Evolutionary conservation across 2,888 invertebrate genomes (phyloP), one percentile per base, ranked within the genome.

Genomic region (Lissonota sp.): DNA sequence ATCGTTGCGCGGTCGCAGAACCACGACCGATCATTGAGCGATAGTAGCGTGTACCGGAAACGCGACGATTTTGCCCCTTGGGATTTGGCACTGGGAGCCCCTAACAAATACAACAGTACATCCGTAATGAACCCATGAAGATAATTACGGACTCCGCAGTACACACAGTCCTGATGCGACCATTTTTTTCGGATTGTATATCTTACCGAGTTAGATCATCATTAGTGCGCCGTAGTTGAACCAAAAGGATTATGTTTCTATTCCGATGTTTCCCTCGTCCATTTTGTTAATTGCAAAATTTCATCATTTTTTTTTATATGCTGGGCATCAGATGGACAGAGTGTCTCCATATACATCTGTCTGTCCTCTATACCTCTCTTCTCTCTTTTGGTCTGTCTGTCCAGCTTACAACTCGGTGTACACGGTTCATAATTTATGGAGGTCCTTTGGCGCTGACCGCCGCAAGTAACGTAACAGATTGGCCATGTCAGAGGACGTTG

Each of bases 401-500:
- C 49, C 51, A 57, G 14, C 58, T 80, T n/a, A n/a, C n/a, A n/a
- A n/a, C 70, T 67, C 55, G 75, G 51, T 44, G 72, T 67, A 42
- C 64, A 44, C 12, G 40, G 70, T 75, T 82, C 77, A 84, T 85
- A 85, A 85, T 85, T 85, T 83, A 85, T 85, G 84, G 84, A 80
- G 78, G 77, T 84, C 66, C 73, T 64, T 70, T 26, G 26, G 78
- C 64, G 76, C 80, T 84, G 67, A 81, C 75, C 53, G 80, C 81
- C 76, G 74, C 81, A 83, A 84, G 84, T 84, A 84, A 83, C 82
- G 84, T 85, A 85, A 85, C 84, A 85, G 85, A 85, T 85, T 84
- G 85, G 84, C 69, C 73, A 63, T 83, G 85, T 85, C 84, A 84
- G 26, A 26, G 71, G 75, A 74, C 75, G 84, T 76, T 75, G 84